A percentile compares a stretch with the other conserved stretches of the same genome.
Conservation (phyloP, 1,140 invertebrate species). For the Sogatella furcifera region DNA sequence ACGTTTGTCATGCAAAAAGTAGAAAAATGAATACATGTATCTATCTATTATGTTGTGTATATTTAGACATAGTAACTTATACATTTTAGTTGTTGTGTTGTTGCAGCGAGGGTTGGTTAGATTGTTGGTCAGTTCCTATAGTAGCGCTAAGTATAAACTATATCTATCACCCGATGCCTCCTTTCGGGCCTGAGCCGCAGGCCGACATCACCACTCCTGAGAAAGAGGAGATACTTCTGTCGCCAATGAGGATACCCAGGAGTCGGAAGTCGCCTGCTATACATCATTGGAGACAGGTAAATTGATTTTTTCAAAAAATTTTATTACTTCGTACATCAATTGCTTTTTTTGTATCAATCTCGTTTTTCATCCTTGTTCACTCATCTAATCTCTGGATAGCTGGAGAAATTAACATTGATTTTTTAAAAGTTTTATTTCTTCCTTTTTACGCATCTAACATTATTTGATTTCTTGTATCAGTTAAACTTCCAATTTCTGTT, state of each 20-base stretch:
- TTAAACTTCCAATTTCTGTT: too few species aligned
- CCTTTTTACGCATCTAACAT: too few species aligned
- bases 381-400: too few species aligned
- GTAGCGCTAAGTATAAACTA: constrained; percentile 84
- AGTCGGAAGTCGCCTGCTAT: constrained; percentile 57
- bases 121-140: constrained; percentile 92
- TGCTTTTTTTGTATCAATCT: neutral
- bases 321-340: too few species aligned
- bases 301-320: neutral
- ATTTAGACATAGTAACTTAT: too few species aligned
- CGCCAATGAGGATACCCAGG: constrained; percentile 79
- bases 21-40: too few species aligned
- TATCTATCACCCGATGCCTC: constrained; percentile 82
- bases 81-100: too few species aligned
- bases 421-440: too few species aligned
- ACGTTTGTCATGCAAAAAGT: too few species aligned
- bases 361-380: neutral
- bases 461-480: too few species aligned
- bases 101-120: constrained; percentile 72
- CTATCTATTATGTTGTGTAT: too few species aligned
- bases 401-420: too few species aligned
- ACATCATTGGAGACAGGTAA: constrained; percentile 43
- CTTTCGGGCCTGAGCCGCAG: constrained; percentile 71
- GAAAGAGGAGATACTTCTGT: constrained; percentile 83
- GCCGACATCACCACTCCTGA: constrained; percentile 87